A percentile compares a stretch with the other conserved stretches of the same genome.
These are phyloP conservation scores for Zaprionus lineosus DNA, from an alignment of 2,888 invertebrate species.

Conservation along the genomic window DNA sequence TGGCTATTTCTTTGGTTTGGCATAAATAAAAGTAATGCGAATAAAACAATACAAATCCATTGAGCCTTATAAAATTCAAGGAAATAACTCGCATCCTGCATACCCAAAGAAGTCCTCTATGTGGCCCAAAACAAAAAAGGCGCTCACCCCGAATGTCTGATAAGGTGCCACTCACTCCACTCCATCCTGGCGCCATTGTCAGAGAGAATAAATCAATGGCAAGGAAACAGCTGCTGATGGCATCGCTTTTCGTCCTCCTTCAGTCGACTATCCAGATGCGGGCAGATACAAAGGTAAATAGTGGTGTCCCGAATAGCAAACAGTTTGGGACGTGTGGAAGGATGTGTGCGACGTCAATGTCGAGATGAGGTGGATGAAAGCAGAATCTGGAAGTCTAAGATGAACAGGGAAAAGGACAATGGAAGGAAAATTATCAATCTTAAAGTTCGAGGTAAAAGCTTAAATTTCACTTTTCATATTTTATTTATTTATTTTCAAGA, in stretches of 20 bases:
- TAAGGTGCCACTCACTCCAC: not conserved
- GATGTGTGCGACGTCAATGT: not conserved
- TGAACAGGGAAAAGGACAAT: no score
- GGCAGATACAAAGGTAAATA: conserved; percentile 15
- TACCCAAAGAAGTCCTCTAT: not conserved
- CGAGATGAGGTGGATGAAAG: not conserved
- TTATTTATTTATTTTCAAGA: no score
- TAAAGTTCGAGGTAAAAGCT: no score
- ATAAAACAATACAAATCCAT: no score
- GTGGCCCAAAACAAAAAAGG: no score
- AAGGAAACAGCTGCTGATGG: conserved; percentile 19
- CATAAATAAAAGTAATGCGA: no score
- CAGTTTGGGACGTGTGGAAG: conserved; percentile 4
- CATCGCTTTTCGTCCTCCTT: not conserved
- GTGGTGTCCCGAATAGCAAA: conserved; percentile 14
- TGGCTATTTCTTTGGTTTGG: no score
- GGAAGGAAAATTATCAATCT: no score
- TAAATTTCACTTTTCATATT: no score
- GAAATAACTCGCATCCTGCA: no score
- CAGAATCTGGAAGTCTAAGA: no score
- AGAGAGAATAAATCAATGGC: conserved; percentile 34
- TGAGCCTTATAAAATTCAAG: no score
- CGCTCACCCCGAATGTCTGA: conserved; percentile 6
- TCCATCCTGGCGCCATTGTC: conserved; percentile 25
- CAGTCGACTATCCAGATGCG: conserved; percentile 16